Evolutionary conservation across 2,797 vertebrate genomes (phyloP).

Genomic region (Mionectes olivaceus): DNA sequence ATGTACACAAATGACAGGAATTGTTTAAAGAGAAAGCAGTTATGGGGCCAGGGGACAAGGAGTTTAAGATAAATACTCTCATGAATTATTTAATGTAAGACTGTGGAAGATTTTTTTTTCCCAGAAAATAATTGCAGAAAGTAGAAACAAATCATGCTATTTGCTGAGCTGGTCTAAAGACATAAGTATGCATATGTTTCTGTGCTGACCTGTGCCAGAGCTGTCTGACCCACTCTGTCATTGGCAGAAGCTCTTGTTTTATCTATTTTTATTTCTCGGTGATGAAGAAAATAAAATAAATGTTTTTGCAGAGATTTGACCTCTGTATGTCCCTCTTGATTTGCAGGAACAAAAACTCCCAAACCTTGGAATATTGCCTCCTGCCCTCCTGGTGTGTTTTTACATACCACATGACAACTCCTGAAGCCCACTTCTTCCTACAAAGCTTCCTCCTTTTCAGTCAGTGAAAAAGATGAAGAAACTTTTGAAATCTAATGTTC

Average conservation of each 20-base stretch:
- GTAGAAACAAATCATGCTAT: background rate
- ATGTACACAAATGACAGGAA: background rate
- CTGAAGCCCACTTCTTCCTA: background rate
- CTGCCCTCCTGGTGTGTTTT: background rate
- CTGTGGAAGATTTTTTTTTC: background rate
- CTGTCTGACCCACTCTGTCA: background rate
- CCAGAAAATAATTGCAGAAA: conserved; percentile 22
- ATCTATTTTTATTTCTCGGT: background rate
- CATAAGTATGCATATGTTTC: background rate
- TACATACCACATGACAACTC: background rate
- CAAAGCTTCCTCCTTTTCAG: background rate
- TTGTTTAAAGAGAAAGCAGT: conserved; percentile 53
- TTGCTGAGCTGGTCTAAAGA: background rate
- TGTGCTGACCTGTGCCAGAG: background rate
- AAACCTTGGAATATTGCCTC: background rate
- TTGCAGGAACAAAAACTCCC: background rate
- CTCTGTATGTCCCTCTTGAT: background rate
- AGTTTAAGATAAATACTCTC: conserved; percentile 16
- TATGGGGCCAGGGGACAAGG: background rate
- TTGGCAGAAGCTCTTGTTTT: background rate
- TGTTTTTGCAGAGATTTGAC: background rate
- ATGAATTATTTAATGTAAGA: conserved; percentile 30
- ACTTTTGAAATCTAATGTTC: background rate
- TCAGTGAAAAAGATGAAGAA: background rate
- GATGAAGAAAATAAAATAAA: background rate